Evolutionary conservation across 2,888 invertebrate species (phyloP).

Genomic region (Cetonia aurata): DNA sequence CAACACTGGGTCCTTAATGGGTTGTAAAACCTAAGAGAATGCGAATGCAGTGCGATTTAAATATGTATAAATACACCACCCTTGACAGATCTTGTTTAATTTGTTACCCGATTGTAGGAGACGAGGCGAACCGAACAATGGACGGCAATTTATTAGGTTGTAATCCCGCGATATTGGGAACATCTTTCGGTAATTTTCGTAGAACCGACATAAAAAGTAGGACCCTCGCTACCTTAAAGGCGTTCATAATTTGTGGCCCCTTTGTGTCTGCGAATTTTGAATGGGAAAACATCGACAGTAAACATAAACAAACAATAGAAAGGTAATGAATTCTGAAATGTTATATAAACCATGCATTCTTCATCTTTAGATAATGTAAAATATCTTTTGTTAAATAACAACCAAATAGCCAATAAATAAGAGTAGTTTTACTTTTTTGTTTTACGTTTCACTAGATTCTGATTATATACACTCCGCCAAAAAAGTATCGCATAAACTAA

Average conservation of each 20-base stretch:
- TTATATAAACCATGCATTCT: not conserved
- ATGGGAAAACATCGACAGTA: not conserved
- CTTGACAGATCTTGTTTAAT: slow-evolving; percentile 23
- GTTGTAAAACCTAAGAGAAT: slow-evolving; percentile 6
- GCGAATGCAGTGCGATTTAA: slow-evolving; percentile 10
- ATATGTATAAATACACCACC: slow-evolving; percentile 26
- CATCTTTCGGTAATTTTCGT: slow-evolving; percentile 21
- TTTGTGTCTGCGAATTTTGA: slow-evolving; percentile 9
- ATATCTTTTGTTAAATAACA: too few relatives aligned
- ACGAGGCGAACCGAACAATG: slow-evolving; percentile 24
- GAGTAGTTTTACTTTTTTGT: too few relatives aligned
- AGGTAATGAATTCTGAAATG: not conserved
- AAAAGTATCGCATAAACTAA: too few relatives aligned
- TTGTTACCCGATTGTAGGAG: slow-evolving; percentile 31
- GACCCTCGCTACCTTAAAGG: slow-evolving; percentile 8
- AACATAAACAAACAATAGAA: slow-evolving; percentile 4
- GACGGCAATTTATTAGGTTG: slow-evolving; percentile 40
- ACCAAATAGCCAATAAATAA: too few relatives aligned
- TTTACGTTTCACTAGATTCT: too few relatives aligned
- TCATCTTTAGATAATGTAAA: too few relatives aligned
- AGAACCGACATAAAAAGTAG: slow-evolving; percentile 27
- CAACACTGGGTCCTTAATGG: not conserved
- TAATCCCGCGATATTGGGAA: slow-evolving; percentile 32
- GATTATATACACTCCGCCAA: too few relatives aligned
- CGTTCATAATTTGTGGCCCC: slow-evolving; percentile 34